A percentile compares a stretch with the other conserved stretches of the same genome.
phyloP scores from a whole-genome alignment of 2,113 vertebrate species.

The Oxyura jamaicensis region DNA sequence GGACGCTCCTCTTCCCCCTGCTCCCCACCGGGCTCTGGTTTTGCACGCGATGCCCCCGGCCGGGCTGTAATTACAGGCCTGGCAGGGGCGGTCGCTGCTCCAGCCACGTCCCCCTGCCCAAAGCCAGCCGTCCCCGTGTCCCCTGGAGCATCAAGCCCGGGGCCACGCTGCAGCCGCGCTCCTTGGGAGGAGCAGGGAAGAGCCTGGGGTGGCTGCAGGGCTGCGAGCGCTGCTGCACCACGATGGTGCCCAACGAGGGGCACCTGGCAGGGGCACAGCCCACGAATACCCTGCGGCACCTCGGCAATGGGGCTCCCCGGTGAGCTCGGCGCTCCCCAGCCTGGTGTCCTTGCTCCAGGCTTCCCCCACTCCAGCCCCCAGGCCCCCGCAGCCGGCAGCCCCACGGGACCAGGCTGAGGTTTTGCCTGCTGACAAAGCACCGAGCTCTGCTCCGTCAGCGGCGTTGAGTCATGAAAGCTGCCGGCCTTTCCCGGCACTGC shows the following conservation, averaged over 20 bases:
- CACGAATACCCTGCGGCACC: neutral
- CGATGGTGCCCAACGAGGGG: neutral
- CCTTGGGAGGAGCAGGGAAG: too few relatives aligned
- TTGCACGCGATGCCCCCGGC: rapidly evolving
- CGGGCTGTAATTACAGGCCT: slow-evolving; percentile 4
- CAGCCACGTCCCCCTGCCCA: neutral
- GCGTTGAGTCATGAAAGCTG: slow-evolving; percentile 10
- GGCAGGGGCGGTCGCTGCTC: neutral
- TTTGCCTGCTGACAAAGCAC: neutral
- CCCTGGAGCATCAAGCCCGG: neutral
- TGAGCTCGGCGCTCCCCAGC: neutral
- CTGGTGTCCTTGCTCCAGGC: neutral
- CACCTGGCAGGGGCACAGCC: neutral
- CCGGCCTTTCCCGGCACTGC: neutral
- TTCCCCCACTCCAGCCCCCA: neutral
- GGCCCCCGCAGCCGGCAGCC: neutral
- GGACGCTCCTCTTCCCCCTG: neutral
- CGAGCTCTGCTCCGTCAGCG: neutral
- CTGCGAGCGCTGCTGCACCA: neutral
- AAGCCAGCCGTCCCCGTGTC: neutral
- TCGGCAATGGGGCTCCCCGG: too few relatives aligned
- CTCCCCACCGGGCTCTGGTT: slow-evolving; percentile 23
- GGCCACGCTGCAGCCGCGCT: too few relatives aligned
- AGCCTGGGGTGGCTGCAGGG: too few relatives aligned
- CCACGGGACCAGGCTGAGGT: rapidly evolving